Conservation (phyloP, 1,140 invertebrate genomes). For the Branchinecta lindahli region DNA sequence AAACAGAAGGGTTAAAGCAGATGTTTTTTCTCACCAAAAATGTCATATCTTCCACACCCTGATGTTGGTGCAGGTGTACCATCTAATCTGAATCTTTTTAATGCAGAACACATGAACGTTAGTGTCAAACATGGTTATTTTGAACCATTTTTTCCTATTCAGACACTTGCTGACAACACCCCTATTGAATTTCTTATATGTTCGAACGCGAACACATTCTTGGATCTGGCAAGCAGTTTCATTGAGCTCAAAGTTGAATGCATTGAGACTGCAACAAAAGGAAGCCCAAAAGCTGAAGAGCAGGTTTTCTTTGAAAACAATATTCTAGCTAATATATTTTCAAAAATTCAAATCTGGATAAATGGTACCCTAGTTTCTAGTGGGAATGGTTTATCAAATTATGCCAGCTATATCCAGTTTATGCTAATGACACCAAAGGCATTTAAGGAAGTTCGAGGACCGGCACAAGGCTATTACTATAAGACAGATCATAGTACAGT, state of each 20-base stretch:
- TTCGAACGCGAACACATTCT: not conserved
- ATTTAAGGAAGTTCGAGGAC: not conserved
- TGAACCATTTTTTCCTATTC: not conserved
- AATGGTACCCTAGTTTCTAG: not conserved
- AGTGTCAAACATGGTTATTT: conserved; percentile 6
- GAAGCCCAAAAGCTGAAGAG: not conserved
- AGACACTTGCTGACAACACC: not conserved
- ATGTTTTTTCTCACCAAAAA: too few relatives aligned
- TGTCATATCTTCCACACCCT: too few relatives aligned
- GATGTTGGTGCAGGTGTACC: too few relatives aligned
- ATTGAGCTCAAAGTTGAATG: not conserved
- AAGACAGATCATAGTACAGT: too few relatives aligned
- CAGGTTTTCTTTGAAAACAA: not conserved
- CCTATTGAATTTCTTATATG: not conserved
- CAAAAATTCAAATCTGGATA: not conserved
- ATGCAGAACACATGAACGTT: not conserved
- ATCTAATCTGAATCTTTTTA: not conserved
- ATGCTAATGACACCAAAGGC: too few relatives aligned
- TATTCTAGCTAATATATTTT: not conserved
- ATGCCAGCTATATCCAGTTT: not conserved
- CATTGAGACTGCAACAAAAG: not conserved
- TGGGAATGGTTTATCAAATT: not conserved
- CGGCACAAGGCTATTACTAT: not conserved
- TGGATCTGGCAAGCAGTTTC: too few relatives aligned
- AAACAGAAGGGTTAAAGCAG: too few relatives aligned